phyloP scores from a whole-genome alignment of 2,113 vertebrate species.

The Seriola dumerili region DNA sequence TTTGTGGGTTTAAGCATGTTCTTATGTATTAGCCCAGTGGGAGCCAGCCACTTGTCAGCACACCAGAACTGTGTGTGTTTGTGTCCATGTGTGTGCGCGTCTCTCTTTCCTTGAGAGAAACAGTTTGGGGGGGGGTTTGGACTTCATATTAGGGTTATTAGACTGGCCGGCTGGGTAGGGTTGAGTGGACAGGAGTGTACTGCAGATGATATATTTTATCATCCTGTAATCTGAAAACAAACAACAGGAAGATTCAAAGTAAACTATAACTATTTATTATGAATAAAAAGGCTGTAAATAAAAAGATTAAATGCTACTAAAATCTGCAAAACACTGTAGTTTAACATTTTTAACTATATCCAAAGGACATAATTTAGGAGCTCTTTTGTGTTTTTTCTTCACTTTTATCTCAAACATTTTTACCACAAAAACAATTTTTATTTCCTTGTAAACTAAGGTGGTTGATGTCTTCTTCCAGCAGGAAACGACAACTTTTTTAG shows the following conservation, averaged over 20 bases:
- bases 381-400: background rate
- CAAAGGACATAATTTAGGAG: background rate
- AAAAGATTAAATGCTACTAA: background rate
- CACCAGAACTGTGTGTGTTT: conserved; percentile 1
- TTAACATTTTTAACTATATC: background rate
- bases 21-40: conserved; percentile 58
- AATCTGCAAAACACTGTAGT: background rate
- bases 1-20: conserved; percentile 72
- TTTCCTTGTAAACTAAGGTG: background rate
- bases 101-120: background rate
- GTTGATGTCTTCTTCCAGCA: background rate
- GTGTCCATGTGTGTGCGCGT: background rate
- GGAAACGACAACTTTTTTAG: background rate
- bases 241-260: background rate
- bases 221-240: background rate
- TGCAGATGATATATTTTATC: background rate
- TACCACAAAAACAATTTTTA: background rate
- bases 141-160: background rate
- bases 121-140: no score
- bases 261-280: background rate
- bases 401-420: background rate
- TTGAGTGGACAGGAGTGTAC: background rate
- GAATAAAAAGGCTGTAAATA: background rate
- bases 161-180: background rate
- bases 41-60: conserved; percentile 50